Evolutionary conservation across 2,113 vertebrate genomes (phyloP), one percentile per base, ranked within the genome.

Genomic region (Bucco capensis): DNA sequence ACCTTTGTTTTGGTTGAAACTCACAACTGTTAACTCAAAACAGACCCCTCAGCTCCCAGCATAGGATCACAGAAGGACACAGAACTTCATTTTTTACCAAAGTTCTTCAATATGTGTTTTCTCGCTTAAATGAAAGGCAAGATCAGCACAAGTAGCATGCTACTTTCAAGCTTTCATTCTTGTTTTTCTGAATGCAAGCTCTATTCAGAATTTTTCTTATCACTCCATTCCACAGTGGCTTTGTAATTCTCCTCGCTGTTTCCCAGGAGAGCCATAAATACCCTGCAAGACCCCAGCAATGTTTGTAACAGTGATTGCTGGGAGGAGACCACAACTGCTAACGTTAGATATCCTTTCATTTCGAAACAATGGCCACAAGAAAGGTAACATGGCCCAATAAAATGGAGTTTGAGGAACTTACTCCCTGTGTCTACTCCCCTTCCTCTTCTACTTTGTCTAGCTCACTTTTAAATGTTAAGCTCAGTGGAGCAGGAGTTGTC

Each of bases 201-300:
- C n/a, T 12, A 42, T 61, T 92, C 49, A 75, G 53, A 88, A 42
- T 38, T 78, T 88, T 94, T 79, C 88, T 93, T 95, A 94, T 93
- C 88, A 35, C 53, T 33, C 19, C 0, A 0, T 53, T 92, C 70
- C 88, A 92, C 70, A 50, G 61, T 65, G 61, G 57, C 70, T 92
- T 93, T 88, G 33, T 79, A 94, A 92, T 91, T 95, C 83, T 91
- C 80, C 65, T 82, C 2, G 0, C 42, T 58, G 83, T 84, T 93
- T 93, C 93, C 87, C 74, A 65, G 73, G 37, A 94, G 80, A 95
- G 69, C 33, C 65, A 88, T 86, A 92, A 92, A 83, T 53, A 83
- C 62, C 53, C 76, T 86, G 14, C 54, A 88, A 92, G 70, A 92
- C 66, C 70, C 72, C 80, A 72, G 80, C 62, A 95, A 72, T 12